These are phyloP conservation scores for Keiferia lycopersicella DNA, from an alignment of 2,888 invertebrate genomes.

Conservation along the genomic window DNA sequence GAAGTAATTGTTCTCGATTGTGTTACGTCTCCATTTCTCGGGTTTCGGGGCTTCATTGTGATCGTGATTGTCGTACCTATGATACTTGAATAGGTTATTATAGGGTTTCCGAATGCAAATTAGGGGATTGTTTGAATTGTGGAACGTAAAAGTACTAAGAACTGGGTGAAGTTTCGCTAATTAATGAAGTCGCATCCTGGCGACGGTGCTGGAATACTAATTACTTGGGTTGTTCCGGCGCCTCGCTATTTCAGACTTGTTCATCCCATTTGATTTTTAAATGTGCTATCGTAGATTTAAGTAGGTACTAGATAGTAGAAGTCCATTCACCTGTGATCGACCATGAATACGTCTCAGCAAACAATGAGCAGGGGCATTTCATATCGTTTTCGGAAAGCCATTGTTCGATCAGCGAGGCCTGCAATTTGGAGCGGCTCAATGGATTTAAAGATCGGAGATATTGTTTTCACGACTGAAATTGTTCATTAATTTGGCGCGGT, in stretches of 20 bases:
- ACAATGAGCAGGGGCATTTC: conserved; percentile 16
- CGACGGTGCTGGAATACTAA: conserved; percentile 61
- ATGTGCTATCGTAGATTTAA: not conserved
- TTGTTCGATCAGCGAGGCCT: conserved; percentile 35
- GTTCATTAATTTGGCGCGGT: conserved; percentile 54
- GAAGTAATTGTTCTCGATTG: conserved; percentile 20
- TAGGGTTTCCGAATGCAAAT: conserved; percentile 25
- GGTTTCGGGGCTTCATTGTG: not conserved
- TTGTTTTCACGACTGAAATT: conserved; percentile 48
- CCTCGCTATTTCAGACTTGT: conserved; percentile 30
- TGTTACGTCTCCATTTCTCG: conserved; percentile 5
- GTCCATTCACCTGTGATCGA: not conserved
- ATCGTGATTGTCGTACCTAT: conserved; percentile 1
- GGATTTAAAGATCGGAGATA: conserved; percentile 35
- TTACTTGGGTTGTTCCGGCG: conserved; percentile 51
- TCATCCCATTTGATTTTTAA: conserved; percentile 6
- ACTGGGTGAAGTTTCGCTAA: conserved; percentile 62
- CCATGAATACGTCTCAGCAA: conserved; percentile 10
- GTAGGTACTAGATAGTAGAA: not conserved
- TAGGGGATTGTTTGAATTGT: conserved; percentile 58
- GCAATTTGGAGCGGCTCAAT: conserved; percentile 36
- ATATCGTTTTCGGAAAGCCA: conserved; percentile 20
- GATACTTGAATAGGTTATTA: conserved; percentile 9
- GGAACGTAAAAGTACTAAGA: conserved; percentile 51
- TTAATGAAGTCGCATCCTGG: conserved; percentile 63